phyloP scores from a whole-genome alignment of 1,140 invertebrate genomes.

The Vanessa tameamea region DNA sequence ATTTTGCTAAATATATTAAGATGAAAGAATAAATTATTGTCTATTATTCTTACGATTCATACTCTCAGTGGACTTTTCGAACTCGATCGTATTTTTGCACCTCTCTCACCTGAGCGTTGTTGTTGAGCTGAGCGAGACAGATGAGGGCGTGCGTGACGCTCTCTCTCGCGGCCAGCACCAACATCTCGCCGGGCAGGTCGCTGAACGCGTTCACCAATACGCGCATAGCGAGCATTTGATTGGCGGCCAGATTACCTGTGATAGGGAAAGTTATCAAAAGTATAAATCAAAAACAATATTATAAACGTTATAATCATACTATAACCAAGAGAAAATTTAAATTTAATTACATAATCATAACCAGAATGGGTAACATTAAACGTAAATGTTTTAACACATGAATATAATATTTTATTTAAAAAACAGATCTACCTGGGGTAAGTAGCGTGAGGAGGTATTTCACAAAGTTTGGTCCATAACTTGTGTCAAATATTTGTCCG shows the following conservation, averaged over 20 bases:
- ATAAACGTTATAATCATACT: not conserved
- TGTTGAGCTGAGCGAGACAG: conserved; percentile 82
- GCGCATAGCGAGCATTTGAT: conserved; percentile 89
- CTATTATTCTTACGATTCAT: too few species aligned
- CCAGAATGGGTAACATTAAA: too few species aligned
- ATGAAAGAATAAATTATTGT: too few species aligned
- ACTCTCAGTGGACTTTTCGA: conserved; percentile 22
- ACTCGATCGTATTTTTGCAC: too few species aligned
- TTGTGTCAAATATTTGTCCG: conserved; percentile 80
- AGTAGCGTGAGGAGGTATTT: conserved; percentile 66
- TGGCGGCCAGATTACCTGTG: conserved; percentile 81
- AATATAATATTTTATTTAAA: not conserved
- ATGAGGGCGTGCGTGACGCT: conserved; percentile 82
- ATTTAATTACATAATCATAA: too few species aligned
- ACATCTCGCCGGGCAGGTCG: conserved; percentile 83
- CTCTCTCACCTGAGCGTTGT: conserved; percentile 83
- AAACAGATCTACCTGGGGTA: conserved; percentile 58
- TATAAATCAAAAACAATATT: not conserved
- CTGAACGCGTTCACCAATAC: conserved; percentile 89
- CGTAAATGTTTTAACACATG: too few species aligned
- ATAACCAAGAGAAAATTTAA: too few species aligned
- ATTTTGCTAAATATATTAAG: too few species aligned
- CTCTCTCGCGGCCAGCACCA: conserved; percentile 82
- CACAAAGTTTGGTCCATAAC: conserved; percentile 64
- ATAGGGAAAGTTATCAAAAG: conserved; percentile 13